phyloP scores from a whole-genome alignment of 2,888 invertebrate species.

The Phragmatobia fuliginosa region DNA sequence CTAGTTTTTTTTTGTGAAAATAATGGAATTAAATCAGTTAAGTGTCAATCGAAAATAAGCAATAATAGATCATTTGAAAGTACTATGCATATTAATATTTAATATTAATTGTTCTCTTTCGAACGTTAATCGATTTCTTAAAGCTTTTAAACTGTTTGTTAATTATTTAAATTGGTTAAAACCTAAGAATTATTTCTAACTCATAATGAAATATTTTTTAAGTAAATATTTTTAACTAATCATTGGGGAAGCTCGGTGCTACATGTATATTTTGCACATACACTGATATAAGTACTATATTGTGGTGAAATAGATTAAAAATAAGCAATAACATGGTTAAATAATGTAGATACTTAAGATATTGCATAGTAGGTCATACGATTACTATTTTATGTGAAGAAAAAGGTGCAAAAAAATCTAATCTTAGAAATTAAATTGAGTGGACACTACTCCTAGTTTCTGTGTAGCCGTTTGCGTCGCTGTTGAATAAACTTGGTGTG shows the following conservation, averaged over 20 bases:
- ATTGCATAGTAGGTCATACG: neutral
- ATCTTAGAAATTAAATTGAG: constrained; percentile 1
- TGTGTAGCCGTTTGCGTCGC: constrained; percentile 68
- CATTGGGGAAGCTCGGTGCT: too few relatives aligned
- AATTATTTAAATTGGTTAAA: too few relatives aligned
- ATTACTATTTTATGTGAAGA: neutral
- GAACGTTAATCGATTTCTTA: too few relatives aligned
- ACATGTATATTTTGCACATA: too few relatives aligned
- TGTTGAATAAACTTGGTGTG: constrained; percentile 84
- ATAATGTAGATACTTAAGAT: too few relatives aligned
- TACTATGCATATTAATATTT: neutral
- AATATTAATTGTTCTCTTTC: too few relatives aligned
- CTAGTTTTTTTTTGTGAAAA: neutral
- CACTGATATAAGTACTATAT: too few relatives aligned
- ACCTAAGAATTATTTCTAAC: too few relatives aligned
- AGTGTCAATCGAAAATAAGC: neutral
- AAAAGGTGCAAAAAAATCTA: neutral
- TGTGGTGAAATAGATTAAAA: neutral
- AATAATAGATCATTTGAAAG: neutral
- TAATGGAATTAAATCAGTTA: neutral
- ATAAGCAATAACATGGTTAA: neutral
- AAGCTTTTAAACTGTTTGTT: too few relatives aligned
- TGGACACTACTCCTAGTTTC: constrained; percentile 62
- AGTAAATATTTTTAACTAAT: too few relatives aligned
- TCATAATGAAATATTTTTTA: too few relatives aligned